Percentiles rank a stretch among this genome's conserved stretches.
phyloP scores from a whole-genome alignment of 1,140 invertebrate species.

The Eufriesea mexicana region DNA sequence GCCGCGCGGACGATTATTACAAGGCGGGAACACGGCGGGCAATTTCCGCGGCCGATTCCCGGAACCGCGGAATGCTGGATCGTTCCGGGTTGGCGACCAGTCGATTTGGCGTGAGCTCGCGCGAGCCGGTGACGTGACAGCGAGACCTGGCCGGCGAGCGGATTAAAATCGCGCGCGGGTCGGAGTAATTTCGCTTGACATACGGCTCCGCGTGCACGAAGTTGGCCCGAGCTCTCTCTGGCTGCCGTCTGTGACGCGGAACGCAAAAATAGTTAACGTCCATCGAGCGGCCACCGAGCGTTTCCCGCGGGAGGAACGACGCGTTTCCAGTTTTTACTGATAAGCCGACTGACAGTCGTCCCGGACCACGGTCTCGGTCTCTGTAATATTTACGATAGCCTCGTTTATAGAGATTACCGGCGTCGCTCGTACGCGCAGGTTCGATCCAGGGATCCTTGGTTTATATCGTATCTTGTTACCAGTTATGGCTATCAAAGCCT shows the following conservation, averaged over 20 bases:
- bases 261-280: constrained; percentile 45
- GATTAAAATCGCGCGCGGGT: constrained; percentile 40
- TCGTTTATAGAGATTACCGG: not conserved
- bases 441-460: not conserved
- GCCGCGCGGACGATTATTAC: constrained; percentile 10
- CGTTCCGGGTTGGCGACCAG: not conserved
- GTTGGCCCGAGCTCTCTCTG: not conserved
- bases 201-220: constrained; percentile 21
- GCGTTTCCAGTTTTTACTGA: constrained; percentile 33
- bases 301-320: constrained; percentile 2
- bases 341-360: constrained; percentile 20
- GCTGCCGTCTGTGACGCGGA: not conserved
- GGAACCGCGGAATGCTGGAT: constrained; percentile 2
- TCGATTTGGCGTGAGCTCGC: not conserved
- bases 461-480: no score
- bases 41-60: constrained; percentile 19
- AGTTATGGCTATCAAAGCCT: no score
- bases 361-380: not conserved
- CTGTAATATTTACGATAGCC: constrained; percentile 9
- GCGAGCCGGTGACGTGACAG: constrained; percentile 40
- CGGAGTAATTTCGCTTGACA: constrained; percentile 44
- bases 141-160: constrained; percentile 8
- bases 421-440: not conserved
- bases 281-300: constrained; percentile 26
- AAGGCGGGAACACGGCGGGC: not conserved